Evolutionary conservation across 2,113 vertebrate genomes (phyloP), one percentile per base, ranked within the genome.

Genomic region (Paradoxurus hermaphroditus): DNA sequence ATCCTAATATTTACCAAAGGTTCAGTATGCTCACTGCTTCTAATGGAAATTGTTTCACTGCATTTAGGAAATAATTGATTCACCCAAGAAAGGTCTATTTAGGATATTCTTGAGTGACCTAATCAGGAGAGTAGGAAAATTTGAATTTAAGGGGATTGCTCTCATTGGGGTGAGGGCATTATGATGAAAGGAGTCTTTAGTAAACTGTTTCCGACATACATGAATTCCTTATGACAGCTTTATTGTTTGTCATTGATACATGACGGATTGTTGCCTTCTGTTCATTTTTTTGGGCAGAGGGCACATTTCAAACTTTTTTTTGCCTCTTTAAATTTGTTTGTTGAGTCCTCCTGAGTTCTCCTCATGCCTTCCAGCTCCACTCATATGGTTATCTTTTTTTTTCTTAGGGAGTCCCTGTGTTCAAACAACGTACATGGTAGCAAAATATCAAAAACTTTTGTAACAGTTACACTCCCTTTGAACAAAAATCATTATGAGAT

Each of bases 371-470:
- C 70, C 19, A 65, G 14, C 13, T 87, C 31, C 46, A 36, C 81
- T 90, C 36, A 56, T 15, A 86, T 85, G 63, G 25, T 73, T 95
- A 27, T 10, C 62, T 70, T 95, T 87, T 62, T 41, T 25, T 7
- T 78, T 19, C 34, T 90, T 87, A 53, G 3, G 56, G 49, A 70
- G 14, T 68, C 14, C 7, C 85, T 83, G 91, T 89, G 44, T 59
- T 70, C 23, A 67, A 73, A 51, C 41, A 75, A 78, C 95, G 39
- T 82, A 23, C 23, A 7, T 41, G 4, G 6, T 63, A 77, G 13
- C 78, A n/a, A 72, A 78, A 73, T 84, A 79, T 87, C 51, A 91
- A 92, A 87, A 94, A 75, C 3, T 51, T 59, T 91, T 96, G 36
- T 51, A 91, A 91, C 31, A 93, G 13, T 87, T 96, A 83, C 1